Percentiles rank a stretch among this genome's conserved stretches.
Evolutionary conservation across 2,888 invertebrate genomes (phyloP).

Genomic region (Drosophila mimetica): DNA sequence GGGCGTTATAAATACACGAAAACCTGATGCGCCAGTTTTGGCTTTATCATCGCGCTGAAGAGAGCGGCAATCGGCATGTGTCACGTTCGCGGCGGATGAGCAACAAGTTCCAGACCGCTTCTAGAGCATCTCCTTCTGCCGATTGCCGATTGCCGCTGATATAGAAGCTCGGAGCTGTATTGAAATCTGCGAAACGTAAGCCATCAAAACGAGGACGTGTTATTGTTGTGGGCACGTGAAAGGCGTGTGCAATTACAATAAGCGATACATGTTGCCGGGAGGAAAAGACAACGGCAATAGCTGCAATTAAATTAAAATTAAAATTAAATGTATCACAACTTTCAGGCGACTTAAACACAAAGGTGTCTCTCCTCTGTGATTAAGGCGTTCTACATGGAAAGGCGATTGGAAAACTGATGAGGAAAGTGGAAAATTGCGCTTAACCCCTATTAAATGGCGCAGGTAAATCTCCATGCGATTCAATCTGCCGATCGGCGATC

Average conservation of each 20-base stretch:
- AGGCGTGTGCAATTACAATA: conserved; percentile 41
- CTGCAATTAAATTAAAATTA: conserved; percentile 32
- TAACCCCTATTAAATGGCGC: conserved; percentile 51
- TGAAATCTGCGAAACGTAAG: conserved; percentile 11
- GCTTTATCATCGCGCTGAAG: conserved; percentile 22
- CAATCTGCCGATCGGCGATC: conserved; percentile 33
- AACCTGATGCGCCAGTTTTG: conserved; percentile 45
- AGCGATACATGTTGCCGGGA: background rate
- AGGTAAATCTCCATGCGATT: conserved; percentile 31
- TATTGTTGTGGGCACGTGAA: conserved; percentile 35
- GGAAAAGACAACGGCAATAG: background rate
- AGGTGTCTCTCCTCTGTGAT: conserved; percentile 8
- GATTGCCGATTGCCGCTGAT: conserved; percentile 29
- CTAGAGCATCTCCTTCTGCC: conserved; percentile 28
- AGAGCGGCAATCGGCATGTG: conserved; percentile 28
- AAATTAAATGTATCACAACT: conserved; percentile 26
- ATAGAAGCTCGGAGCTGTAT: conserved; percentile 1
- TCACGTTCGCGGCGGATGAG: conserved; percentile 41
- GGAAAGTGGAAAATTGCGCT: conserved; percentile 17
- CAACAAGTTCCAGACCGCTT: conserved; percentile 35
- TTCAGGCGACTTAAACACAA: background rate
- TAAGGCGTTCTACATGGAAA: background rate
- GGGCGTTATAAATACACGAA: conserved; percentile 19
- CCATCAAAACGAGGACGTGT: conserved; percentile 33
- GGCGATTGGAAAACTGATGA: conserved; percentile 8